These are phyloP conservation scores for Mesorhabditis belari DNA, from an alignment of 2,888 invertebrate genomes.

Conservation along the genomic window DNA sequence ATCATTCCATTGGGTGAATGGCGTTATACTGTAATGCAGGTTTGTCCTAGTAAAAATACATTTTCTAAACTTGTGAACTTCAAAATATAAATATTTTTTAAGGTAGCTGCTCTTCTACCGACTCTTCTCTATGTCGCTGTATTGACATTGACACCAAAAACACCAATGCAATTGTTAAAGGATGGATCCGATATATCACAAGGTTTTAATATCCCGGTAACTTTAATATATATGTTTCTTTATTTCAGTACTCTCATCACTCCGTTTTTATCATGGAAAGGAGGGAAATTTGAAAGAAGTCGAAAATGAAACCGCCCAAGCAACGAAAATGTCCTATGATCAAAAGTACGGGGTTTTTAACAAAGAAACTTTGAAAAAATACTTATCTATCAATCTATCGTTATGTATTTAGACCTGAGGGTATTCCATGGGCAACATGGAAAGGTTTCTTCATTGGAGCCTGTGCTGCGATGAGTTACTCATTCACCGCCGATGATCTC, in stretches of 20 bases:
- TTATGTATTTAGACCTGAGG: background rate
- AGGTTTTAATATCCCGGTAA: background rate
- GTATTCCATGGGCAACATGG: conserved; percentile 11
- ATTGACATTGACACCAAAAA: conserved; percentile 33
- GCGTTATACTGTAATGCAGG: conserved; percentile 12
- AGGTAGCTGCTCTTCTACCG: conserved; percentile 25
- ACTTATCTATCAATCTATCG: background rate
- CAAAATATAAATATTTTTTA: conserved; percentile 18
- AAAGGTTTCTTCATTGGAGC: conserved; percentile 45
- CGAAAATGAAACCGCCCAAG: background rate
- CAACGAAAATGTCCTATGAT: background rate
- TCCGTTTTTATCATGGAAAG: background rate
- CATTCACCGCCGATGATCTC: conserved; percentile 50
- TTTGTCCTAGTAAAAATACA: background rate
- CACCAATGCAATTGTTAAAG: conserved; percentile 28
- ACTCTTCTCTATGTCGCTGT: conserved; percentile 31
- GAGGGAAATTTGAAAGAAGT: background rate
- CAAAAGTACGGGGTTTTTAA: background rate
- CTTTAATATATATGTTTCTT: background rate
- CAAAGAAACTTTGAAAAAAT: background rate
- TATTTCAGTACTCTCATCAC: background rate
- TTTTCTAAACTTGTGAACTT: conserved; percentile 3
- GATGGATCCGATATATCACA: background rate
- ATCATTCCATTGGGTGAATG: conserved; percentile 31
- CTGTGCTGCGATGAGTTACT: conserved; percentile 42